phyloP scores from a whole-genome alignment of 2,113 vertebrate genomes.

The Alectura lathami region DNA sequence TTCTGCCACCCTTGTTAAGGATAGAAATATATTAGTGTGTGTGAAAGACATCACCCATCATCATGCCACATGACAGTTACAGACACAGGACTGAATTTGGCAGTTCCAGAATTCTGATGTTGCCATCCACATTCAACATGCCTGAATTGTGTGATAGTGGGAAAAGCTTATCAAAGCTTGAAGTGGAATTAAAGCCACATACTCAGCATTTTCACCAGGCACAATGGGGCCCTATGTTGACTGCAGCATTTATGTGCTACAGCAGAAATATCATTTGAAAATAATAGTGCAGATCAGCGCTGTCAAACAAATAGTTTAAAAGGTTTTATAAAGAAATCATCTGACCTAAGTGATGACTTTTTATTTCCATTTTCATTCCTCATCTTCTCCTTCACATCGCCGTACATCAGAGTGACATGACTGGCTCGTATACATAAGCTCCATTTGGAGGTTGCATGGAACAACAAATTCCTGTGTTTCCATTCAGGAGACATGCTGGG shows the following conservation, averaged over 20 bases:
- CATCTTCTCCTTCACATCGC: not conserved
- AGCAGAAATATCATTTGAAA: not conserved
- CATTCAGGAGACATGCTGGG: not conserved
- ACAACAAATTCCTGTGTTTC: not conserved
- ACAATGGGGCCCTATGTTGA: not conserved
- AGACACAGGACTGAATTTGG: not conserved
- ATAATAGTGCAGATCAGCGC: not conserved
- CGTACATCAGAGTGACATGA: not conserved
- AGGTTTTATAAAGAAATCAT: not conserved
- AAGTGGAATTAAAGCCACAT: not conserved
- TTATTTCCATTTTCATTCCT: not conserved
- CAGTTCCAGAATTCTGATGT: not conserved
- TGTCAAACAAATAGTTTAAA: not conserved
- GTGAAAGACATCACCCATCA: not conserved
- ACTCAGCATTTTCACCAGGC: not conserved
- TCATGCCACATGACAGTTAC: not conserved
- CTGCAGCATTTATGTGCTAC: not conserved
- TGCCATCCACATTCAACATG: rapidly evolving
- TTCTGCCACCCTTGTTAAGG: not conserved
- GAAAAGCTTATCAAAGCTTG: not conserved
- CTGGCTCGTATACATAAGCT: rapidly evolving
- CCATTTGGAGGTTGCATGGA: not conserved
- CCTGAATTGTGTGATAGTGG: not conserved
- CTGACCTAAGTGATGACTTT: not conserved
- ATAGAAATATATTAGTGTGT: not conserved